phyloP scores from a whole-genome alignment of 2,113 vertebrate genomes.

The Damaliscus lunatus region DNA sequence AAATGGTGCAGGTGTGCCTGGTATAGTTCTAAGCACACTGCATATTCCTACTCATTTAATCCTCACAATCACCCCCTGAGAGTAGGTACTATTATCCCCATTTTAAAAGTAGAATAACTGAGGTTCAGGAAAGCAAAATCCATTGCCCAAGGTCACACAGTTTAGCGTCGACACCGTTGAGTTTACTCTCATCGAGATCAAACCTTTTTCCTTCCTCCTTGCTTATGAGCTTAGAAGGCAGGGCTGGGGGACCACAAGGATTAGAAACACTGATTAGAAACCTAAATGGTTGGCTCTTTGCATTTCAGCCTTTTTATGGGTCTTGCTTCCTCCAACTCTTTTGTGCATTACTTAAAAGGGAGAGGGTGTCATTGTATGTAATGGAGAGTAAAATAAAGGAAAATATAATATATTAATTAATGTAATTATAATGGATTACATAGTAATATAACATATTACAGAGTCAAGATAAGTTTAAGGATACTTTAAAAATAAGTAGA shows the following conservation, averaged over 20 bases:
- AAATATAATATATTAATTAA: neutral
- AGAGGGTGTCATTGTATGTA: neutral
- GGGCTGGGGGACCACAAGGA: fast-evolving
- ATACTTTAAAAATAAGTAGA: neutral
- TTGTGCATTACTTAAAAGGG: neutral
- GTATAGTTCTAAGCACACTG: fast-evolving
- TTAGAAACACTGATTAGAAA: neutral
- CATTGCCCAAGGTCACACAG: neutral
- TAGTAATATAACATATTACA: neutral
- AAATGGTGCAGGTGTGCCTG: fast-evolving
- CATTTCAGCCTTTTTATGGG: neutral
- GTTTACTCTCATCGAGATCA: neutral
- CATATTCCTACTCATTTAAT: neutral
- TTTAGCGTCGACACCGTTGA: fast-evolving
- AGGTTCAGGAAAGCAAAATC: neutral
- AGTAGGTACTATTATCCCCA: fast-evolving
- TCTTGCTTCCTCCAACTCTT: neutral
- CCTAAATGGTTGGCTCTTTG: neutral
- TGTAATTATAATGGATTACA: neutral
- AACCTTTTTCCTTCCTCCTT: neutral
- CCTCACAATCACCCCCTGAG: neutral
- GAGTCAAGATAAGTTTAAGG: neutral
- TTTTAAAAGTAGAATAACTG: neutral
- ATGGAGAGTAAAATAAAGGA: neutral
- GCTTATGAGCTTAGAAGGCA: neutral